Evolutionary conservation across 2,113 vertebrate genomes (phyloP).

Genomic region (Gulo gulo): DNA sequence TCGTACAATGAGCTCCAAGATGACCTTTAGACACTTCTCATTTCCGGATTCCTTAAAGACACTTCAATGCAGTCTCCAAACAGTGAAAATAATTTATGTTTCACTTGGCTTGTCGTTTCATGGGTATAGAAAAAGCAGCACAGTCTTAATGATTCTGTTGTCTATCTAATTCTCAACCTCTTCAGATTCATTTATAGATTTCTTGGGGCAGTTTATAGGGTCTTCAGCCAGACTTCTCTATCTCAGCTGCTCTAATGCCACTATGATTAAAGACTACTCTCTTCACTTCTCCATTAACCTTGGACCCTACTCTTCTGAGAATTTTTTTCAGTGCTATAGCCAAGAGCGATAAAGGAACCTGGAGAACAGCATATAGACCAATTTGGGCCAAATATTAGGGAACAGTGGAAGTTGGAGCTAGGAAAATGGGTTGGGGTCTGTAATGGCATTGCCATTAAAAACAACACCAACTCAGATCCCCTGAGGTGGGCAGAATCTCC

Average conservation of each 20-base stretch:
- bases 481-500: neutral
- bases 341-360: neutral
- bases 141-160: neutral
- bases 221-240: neutral
- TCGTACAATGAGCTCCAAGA: neutral
- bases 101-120: neutral
- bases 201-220: neutral
- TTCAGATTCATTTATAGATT: neutral
- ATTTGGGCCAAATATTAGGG: neutral
- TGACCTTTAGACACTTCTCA: neutral
- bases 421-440: neutral
- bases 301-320: neutral
- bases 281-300: conserved; percentile 5
- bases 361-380: neutral
- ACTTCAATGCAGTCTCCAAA: neutral
- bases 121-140: neutral
- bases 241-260: neutral
- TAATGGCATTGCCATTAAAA: neutral
- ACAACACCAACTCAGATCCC: neutral
- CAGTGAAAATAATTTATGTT: neutral
- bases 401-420: neutral
- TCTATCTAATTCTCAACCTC: neutral
- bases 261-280: neutral
- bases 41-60: neutral
- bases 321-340: neutral